Percentiles rank a stretch among this genome's conserved stretches.
These are phyloP conservation scores for Amphipyra berbera DNA, from an alignment of 2,888 invertebrate genomes.

Conservation along the genomic window DNA sequence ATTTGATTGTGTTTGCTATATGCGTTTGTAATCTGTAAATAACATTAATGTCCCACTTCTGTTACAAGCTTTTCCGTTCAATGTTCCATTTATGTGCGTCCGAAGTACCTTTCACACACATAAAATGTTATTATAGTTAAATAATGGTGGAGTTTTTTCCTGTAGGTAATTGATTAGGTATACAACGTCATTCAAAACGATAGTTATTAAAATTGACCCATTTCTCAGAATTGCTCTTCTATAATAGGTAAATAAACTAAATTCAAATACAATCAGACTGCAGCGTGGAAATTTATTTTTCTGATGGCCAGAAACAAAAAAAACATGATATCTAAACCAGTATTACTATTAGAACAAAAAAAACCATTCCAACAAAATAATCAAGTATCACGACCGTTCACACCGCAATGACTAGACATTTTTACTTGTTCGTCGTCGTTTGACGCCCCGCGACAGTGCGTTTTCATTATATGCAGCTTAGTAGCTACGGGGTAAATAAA, in stretches of 20 bases:
- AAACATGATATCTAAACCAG: too few species aligned
- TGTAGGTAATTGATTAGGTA: slow-evolving; percentile 3
- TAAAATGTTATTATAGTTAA: slow-evolving; percentile 8
- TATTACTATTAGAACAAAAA: too few species aligned
- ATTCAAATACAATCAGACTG: too few species aligned
- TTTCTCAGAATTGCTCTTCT: neutral
- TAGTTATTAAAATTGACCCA: neutral
- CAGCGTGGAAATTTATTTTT: too few species aligned
- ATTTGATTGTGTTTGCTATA: slow-evolving; percentile 51
- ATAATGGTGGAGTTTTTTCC: slow-evolving; percentile 1
- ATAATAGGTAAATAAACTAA: too few species aligned
- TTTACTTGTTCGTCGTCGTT: slow-evolving; percentile 79
- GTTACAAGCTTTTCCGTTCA: slow-evolving; percentile 45
- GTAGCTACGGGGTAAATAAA: slow-evolving; percentile 87
- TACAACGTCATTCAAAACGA: neutral
- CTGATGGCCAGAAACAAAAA: too few species aligned
- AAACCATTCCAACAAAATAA: slow-evolving; percentile 7
- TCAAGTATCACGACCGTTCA: slow-evolving; percentile 70
- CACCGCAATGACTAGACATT: slow-evolving; percentile 66
- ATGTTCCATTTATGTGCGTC: slow-evolving; percentile 14
- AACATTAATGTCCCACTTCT: slow-evolving; percentile 49
- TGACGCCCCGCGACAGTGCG: slow-evolving; percentile 87
- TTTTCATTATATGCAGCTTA: slow-evolving; percentile 90
- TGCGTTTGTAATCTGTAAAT: slow-evolving; percentile 52
- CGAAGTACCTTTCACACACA: slow-evolving; percentile 26